Evolutionary conservation across 1,140 invertebrate species (phyloP).

Genomic region (Anthonomus grandis): DNA sequence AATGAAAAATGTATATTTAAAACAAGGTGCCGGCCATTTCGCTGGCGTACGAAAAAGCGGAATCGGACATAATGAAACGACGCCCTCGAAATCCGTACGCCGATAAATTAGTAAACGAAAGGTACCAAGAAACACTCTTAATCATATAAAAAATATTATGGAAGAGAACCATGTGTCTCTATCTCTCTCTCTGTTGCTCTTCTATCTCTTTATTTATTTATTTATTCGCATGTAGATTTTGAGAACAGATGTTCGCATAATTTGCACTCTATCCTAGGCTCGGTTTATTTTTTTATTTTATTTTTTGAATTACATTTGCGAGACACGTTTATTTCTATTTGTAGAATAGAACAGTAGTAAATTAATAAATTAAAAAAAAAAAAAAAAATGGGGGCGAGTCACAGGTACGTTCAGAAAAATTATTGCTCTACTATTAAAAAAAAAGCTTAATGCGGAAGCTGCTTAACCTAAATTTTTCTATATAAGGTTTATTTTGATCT

Average conservation of each 20-base stretch:
- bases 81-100: slow-evolving; percentile 89
- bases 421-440: slow-evolving; percentile 15
- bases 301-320: slow-evolving; percentile 15
- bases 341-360: slow-evolving; percentile 20
- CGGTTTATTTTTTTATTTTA: slow-evolving; percentile 20
- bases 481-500: slow-evolving; percentile 5
- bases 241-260: slow-evolving; percentile 20
- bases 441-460: neutral
- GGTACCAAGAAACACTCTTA: slow-evolving; percentile 53
- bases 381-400: slow-evolving; percentile 8
- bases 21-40: slow-evolving; percentile 93
- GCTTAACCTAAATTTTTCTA: neutral
- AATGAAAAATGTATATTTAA: slow-evolving; percentile 18
- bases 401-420: slow-evolving; percentile 20
- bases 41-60: slow-evolving; percentile 95
- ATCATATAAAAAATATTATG: too few relatives aligned
- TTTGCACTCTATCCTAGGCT: slow-evolving; percentile 32
- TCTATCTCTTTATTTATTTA: slow-evolving; percentile 2
- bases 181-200: too few relatives aligned
- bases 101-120: slow-evolving; percentile 98
- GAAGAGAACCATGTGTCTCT: neutral
- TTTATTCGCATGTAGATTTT: slow-evolving; percentile 32
- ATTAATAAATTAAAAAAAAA: slow-evolving; percentile 14
- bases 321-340: slow-evolving; percentile 8
- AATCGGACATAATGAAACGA: slow-evolving; percentile 99